phyloP scores from a whole-genome alignment of 2,888 invertebrate species.

The Mellilla xanthometata region DNA sequence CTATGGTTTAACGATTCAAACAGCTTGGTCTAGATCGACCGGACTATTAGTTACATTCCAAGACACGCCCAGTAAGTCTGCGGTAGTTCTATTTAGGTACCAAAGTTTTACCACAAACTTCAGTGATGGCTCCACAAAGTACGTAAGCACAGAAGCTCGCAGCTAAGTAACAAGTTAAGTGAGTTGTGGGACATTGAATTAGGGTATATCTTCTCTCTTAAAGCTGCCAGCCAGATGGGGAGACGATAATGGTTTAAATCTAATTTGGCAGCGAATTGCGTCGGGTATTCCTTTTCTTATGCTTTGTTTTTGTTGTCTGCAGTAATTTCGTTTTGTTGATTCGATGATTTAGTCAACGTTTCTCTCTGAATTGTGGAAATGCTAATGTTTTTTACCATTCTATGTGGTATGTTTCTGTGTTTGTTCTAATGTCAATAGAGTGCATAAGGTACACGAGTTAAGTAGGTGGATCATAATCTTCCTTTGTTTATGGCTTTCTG shows the following conservation, averaged over 20 bases:
- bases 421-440: too few species aligned
- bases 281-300: not conserved
- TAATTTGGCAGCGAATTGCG: constrained; percentile 1
- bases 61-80: too few species aligned
- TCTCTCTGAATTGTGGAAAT: too few species aligned
- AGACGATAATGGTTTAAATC: constrained; percentile 17
- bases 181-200: constrained; percentile 33
- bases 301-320: constrained; percentile 1
- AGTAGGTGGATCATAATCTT: too few species aligned
- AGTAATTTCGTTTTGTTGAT: not conserved
- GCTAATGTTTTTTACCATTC: too few species aligned
- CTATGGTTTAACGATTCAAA: too few species aligned
- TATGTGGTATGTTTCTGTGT: too few species aligned
- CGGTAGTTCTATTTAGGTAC: constrained; percentile 4
- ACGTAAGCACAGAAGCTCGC: constrained; percentile 26
- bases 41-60: too few species aligned
- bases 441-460: too few species aligned
- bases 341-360: not conserved
- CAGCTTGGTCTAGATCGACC: too few species aligned
- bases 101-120: constrained; percentile 24
- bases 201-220: constrained; percentile 21
- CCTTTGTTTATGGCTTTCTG: too few species aligned
- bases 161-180: constrained; percentile 41
- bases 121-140: constrained; percentile 38
- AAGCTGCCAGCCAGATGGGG: constrained; percentile 4